phyloP scores from a whole-genome alignment of 1,140 invertebrate genomes.

The Platyura marginata region DNA sequence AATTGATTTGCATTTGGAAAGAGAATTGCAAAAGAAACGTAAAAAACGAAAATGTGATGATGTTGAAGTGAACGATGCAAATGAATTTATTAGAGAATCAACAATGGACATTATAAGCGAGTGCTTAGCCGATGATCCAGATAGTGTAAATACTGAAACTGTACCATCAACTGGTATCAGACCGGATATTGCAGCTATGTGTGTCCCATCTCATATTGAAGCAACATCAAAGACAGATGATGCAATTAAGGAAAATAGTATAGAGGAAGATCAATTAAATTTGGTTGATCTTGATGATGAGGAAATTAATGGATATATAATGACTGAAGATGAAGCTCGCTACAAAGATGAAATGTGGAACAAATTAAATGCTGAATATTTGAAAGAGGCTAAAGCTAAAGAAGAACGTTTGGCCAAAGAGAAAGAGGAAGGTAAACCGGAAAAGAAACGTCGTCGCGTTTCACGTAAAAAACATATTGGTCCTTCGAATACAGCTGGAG shows the following conservation, averaged over 20 bases:
- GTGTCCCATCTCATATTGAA: constrained; percentile 11
- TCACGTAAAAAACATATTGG: constrained; percentile 34
- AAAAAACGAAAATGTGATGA: constrained; percentile 8
- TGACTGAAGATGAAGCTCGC: constrained; percentile 58
- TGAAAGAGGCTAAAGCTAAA: constrained; percentile 68
- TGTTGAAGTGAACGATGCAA: constrained; percentile 26
- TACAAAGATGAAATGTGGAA: constrained; percentile 72
- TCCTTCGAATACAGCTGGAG: constrained; percentile 64
- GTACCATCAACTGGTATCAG: constrained; percentile 12
- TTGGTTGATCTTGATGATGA: constrained; percentile 69
- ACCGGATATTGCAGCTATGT: constrained; percentile 21
- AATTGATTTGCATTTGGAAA: constrained; percentile 56
- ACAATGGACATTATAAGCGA: constrained; percentile 32
- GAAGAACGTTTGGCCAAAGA: constrained; percentile 56
- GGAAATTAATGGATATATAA: constrained; percentile 75
- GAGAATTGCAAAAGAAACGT: constrained; percentile 25
- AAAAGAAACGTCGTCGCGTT: constrained; percentile 45
- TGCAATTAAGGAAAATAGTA: constrained; percentile 14
- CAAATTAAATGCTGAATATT: constrained; percentile 63
- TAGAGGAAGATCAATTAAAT: constrained; percentile 45
- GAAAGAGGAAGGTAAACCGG: constrained; percentile 58
- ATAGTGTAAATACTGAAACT: constrained; percentile 4
- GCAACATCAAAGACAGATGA: constrained; percentile 15
- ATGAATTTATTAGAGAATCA: constrained; percentile 35
- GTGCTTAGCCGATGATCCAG: constrained; percentile 18